These are phyloP conservation scores for Poecile atricapillus DNA, from an alignment of 2,113 vertebrate species.

Conservation along the genomic window DNA sequence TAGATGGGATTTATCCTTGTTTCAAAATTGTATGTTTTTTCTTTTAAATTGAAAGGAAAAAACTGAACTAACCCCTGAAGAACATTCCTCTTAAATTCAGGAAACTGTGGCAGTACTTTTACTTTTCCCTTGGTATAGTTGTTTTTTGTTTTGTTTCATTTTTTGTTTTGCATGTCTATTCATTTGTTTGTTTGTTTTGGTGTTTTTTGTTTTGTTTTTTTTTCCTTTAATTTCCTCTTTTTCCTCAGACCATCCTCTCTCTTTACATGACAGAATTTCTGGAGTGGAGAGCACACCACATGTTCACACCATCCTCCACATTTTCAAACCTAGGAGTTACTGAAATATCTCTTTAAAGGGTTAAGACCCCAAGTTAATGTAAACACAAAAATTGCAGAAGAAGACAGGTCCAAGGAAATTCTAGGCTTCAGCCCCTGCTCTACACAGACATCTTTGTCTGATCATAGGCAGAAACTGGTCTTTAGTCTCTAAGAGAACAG, in stretches of 20 bases:
- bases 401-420: neutral
- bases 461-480: neutral
- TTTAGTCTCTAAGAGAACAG: neutral
- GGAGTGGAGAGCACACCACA: accelerated
- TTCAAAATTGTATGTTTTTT: neutral
- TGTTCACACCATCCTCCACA: neutral
- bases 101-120: neutral
- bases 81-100: neutral
- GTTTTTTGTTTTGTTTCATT: neutral
- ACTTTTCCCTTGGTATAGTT: neutral
- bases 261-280: neutral
- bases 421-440: neutral
- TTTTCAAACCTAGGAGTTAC: neutral
- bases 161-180: neutral
- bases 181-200: neutral
- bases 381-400: neutral
- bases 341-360: neutral
- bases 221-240: neutral
- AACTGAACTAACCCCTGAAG: neutral
- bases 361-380: neutral
- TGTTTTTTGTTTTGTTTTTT: neutral
- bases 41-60: neutral
- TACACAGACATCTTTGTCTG: neutral
- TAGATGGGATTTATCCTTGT: neutral
- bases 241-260: neutral